Conservation (phyloP, 2,797 vertebrate species). For the Enteromius treurensis region DNA sequence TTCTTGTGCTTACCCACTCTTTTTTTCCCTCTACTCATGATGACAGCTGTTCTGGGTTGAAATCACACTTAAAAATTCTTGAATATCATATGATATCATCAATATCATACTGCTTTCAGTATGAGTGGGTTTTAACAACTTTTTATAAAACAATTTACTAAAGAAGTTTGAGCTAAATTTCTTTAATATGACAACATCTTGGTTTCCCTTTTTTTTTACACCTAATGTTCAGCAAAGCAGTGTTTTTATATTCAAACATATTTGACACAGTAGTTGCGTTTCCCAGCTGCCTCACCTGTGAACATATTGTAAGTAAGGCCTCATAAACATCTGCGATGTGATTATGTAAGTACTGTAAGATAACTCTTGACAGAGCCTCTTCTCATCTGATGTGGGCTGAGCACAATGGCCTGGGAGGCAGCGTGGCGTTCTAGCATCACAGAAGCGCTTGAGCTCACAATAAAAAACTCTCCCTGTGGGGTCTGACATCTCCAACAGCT, state of each 20-base stretch:
- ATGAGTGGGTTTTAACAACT: no score
- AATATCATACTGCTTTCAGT: no score
- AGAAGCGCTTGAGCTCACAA: constrained; percentile 44
- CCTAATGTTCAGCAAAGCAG: background rate
- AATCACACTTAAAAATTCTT: background rate
- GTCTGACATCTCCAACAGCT: constrained; percentile 47
- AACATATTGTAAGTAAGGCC: constrained; percentile 24
- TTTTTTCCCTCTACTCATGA: background rate
- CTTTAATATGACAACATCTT: background rate
- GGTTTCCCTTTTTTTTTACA: background rate
- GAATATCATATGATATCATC: no score
- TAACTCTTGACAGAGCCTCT: constrained; percentile 40
- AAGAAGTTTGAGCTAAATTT: no score
- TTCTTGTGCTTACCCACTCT: background rate
- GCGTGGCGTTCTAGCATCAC: constrained; percentile 15
- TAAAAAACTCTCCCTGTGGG: constrained; percentile 47
- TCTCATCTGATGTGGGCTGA: constrained; percentile 45
- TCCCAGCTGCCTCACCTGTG: constrained; percentile 13
- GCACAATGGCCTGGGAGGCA: constrained; percentile 45
- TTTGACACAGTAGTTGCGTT: constrained; percentile 6
- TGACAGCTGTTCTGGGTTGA: background rate
- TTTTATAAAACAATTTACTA: background rate
- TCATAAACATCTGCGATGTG: constrained; percentile 29
- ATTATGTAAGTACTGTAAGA: constrained; percentile 52
- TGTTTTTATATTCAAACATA: background rate